Evolutionary conservation across 1,140 invertebrate species (phyloP), one percentile per base, ranked within the genome.

Genomic region (Atta texana): DNA sequence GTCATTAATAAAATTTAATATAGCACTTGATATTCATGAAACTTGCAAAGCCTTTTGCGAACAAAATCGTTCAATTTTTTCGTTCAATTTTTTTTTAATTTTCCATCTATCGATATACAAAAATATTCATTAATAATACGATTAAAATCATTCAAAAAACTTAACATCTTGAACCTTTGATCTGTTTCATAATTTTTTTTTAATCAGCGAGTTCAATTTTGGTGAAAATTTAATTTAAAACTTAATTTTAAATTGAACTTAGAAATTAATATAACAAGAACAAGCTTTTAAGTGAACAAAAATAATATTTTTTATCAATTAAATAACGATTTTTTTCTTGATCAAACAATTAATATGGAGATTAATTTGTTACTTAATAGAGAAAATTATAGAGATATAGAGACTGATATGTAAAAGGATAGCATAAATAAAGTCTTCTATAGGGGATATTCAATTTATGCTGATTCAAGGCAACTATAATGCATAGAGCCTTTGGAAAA

Each of bases 341-440:
- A 39, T 10, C 34, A 12, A 44, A 68, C 7, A n/a, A 68, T 68
- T 24, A 69, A 1, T 10, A 21, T 4, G 18, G 8, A 21, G n/a
- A 69, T 69, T 31, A 64, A 64, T 64, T 64, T 2, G 2, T 64
- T 66, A 66, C 28, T 44, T 68, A 14, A 49, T 10, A 69, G 21
- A 24, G 6, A 69, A 49, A 69, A 6, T 49, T 24, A 44, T 44
- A 18, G n/a, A 51, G 49, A 53, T 24, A 44, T 44, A 18, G n/a
- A 51, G 49, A 53, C 3, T 51, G n/a, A 61, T 24, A 24, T 59
- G 3, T 10, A 34, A 39, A 8, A 31, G 21, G 2, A 21, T 39
- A 21, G 5, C 18, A 16, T 6, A 59, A 59, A 21, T 34, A 18
- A 59, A 14, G 0, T 39, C 7, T 39, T 39, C 7, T 39, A 39